phyloP scores from a whole-genome alignment of 2,888 invertebrate genomes.

The Ennomos erosarius region DNA sequence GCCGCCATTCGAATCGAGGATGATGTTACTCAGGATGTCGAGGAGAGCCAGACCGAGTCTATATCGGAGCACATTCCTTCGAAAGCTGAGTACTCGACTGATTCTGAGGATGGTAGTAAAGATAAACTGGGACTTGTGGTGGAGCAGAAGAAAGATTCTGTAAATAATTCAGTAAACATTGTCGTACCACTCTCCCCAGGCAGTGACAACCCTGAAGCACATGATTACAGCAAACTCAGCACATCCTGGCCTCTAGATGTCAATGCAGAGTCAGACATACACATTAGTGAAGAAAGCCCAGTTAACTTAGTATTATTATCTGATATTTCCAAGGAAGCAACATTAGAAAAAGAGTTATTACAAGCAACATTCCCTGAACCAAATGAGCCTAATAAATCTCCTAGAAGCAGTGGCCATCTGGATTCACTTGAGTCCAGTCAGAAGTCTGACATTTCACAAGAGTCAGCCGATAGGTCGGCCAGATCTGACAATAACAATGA shows the following conservation, averaged over 20 bases:
- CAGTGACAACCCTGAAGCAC: slow-evolving; percentile 59
- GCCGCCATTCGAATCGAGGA: slow-evolving; percentile 50
- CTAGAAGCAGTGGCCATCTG: slow-evolving; percentile 63
- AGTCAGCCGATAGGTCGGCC: slow-evolving; percentile 48
- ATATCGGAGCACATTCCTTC: slow-evolving; percentile 78
- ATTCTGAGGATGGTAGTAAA: slow-evolving; percentile 57
- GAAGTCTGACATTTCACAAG: slow-evolving; percentile 48
- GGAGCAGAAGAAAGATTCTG: slow-evolving; percentile 51
- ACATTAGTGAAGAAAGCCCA: slow-evolving; percentile 76
- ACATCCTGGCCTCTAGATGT: slow-evolving; percentile 68
- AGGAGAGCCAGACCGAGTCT: slow-evolving; percentile 69
- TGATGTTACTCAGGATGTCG: slow-evolving; percentile 49
- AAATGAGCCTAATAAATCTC: slow-evolving; percentile 55
- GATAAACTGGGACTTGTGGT: slow-evolving; percentile 53
- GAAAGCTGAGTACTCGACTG: slow-evolving; percentile 68
- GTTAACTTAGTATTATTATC: slow-evolving; percentile 68
- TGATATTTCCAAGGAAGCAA: slow-evolving; percentile 64
- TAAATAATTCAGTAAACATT: slow-evolving; percentile 56
- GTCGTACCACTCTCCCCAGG: slow-evolving; percentile 50
- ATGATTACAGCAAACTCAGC: slow-evolving; percentile 62
- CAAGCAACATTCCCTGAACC: slow-evolving; percentile 41
- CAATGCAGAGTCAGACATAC: slow-evolving; percentile 62
- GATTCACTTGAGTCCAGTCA: slow-evolving; percentile 68
- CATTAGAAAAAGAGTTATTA: slow-evolving; percentile 48
- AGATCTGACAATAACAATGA: slow-evolving; percentile 43